Evolutionary conservation across 1,140 invertebrate species (phyloP).

Genomic region (Pseudomyrmex cubaensis): DNA sequence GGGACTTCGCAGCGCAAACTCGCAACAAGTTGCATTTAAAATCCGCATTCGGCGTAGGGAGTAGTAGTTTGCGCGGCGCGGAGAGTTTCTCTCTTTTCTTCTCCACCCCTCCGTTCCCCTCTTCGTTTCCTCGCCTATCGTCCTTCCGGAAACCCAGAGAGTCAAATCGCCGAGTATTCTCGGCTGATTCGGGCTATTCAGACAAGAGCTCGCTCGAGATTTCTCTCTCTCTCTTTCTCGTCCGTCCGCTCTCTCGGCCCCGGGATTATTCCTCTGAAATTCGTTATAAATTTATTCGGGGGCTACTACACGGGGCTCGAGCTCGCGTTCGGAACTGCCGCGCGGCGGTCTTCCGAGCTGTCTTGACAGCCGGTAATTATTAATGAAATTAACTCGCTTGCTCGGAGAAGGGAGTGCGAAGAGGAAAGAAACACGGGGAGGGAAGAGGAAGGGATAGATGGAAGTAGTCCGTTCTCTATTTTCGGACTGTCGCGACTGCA

Average conservation of each 20-base stretch:
- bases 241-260: background rate
- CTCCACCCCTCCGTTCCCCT: no score
- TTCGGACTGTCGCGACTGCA: constrained; percentile 21
- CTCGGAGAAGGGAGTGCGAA: background rate
- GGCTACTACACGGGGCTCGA: constrained; percentile 9
- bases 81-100: constrained; percentile 62
- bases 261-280: constrained; percentile 52
- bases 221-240: background rate
- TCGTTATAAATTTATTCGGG: constrained; percentile 59
- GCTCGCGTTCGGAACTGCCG: constrained; percentile 27
- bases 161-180: constrained; percentile 49
- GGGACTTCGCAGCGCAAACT: constrained; percentile 67
- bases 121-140: background rate
- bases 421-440: background rate
- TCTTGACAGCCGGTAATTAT: constrained; percentile 56
- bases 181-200: constrained; percentile 61
- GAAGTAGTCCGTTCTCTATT: constrained; percentile 30
- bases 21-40: constrained; percentile 80
- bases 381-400: constrained; percentile 44
- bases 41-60: constrained; percentile 59
- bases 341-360: constrained; percentile 14
- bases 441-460: background rate
- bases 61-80: constrained; percentile 29
- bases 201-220: constrained; percentile 55
- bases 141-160: constrained; percentile 10